Conservation (phyloP, 2,113 vertebrate species). For the Odontophorus gujanensis region DNA sequence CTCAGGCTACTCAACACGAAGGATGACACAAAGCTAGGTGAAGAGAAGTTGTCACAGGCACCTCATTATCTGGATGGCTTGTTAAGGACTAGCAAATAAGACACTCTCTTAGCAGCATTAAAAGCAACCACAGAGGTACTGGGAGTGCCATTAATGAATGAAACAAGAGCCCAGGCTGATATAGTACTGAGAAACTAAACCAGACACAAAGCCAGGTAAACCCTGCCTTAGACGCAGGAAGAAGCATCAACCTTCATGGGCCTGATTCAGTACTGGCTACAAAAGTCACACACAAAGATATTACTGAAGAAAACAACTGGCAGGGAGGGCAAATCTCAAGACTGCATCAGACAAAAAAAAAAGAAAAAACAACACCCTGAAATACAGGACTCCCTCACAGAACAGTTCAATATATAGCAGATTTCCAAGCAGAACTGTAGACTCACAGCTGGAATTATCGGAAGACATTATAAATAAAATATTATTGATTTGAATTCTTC, state of each 20-base stretch:
- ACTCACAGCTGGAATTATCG: neutral
- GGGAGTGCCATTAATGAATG: neutral
- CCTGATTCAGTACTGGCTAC: neutral
- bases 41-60: neutral
- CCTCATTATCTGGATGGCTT: neutral
- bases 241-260: neutral
- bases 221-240: neutral
- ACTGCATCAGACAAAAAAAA: neutral
- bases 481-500: neutral
- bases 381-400: neutral
- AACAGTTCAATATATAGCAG: neutral
- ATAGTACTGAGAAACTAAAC: neutral
- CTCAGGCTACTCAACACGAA: neutral
- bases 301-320: neutral
- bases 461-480: neutral
- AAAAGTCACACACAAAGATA: neutral
- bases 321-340: neutral
- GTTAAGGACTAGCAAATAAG: neutral
- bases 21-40: neutral
- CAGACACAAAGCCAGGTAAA: neutral
- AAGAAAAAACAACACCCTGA: neutral
- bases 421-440: neutral
- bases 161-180: neutral
- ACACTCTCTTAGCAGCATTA: constrained; percentile 16
- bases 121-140: constrained; percentile 31